Conservation (phyloP, 2,113 vertebrate genomes). For the Sclerurus mexicanus region DNA sequence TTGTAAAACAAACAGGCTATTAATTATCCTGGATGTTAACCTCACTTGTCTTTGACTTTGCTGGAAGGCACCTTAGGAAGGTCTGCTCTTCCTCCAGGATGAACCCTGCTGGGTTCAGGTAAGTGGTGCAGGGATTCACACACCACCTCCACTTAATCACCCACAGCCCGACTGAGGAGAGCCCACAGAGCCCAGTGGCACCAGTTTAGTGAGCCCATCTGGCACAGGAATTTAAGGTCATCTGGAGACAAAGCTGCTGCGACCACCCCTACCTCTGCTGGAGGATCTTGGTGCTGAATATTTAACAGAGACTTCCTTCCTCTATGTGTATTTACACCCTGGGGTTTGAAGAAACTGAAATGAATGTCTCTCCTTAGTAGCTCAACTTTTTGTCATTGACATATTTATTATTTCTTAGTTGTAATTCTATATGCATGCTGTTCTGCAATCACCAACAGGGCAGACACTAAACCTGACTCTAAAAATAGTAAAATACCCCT, state of each 20-base stretch:
- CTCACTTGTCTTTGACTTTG: background rate
- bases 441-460: background rate
- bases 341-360: background rate
- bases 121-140: background rate
- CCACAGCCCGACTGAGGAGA: background rate
- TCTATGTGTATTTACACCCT: accelerated
- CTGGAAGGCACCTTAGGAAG: background rate
- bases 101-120: background rate
- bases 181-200: background rate
- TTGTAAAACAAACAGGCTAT: background rate
- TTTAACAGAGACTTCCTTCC: background rate
- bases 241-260: accelerated
- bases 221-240: background rate
- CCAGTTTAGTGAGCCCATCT: background rate
- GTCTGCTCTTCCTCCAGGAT: background rate
- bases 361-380: background rate
- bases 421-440: background rate
- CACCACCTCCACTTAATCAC: background rate
- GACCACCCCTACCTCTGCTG: background rate
- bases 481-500: background rate
- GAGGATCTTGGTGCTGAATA: background rate
- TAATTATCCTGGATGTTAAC: background rate
- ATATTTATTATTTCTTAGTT: background rate
- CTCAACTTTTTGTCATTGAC: background rate
- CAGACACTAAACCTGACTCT: background rate